Evolutionary conservation across 2,888 invertebrate species (phyloP).

Genomic region (Melikaiella ostensackeni): DNA sequence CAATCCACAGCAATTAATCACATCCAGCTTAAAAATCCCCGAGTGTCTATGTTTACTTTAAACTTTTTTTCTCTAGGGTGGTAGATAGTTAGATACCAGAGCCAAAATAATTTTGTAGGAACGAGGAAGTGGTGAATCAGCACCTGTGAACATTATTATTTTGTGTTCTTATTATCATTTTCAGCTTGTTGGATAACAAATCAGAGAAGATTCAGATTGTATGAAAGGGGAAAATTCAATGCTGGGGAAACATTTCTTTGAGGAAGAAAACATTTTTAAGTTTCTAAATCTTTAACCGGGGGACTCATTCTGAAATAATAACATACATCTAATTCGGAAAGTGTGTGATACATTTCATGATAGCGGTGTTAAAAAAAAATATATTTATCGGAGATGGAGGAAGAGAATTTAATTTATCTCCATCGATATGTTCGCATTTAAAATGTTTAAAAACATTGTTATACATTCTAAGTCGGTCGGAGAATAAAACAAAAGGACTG

Average conservation of each 20-base stretch:
- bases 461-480: too few relatives aligned
- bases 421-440: too few relatives aligned
- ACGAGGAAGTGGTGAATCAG: conserved; percentile 5
- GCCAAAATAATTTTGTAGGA: conserved; percentile 12
- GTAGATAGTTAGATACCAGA: background rate
- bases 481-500: too few relatives aligned
- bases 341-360: background rate
- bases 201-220: background rate
- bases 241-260: background rate
- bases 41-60: conserved; percentile 21
- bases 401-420: too few relatives aligned
- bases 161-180: conserved; percentile 6
- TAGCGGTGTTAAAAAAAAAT: background rate
- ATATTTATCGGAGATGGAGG: background rate
- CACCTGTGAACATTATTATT: conserved; percentile 3
- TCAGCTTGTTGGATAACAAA: conserved; percentile 15
- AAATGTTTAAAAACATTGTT: too few relatives aligned
- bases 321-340: background rate
- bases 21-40: background rate
- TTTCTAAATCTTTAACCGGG: background rate
- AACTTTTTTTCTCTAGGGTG: background rate
- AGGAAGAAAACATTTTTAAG: background rate
- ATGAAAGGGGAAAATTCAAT: background rate
- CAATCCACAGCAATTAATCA: conserved; percentile 26
- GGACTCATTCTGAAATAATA: conserved; percentile 2